A percentile compares a stretch with the other conserved stretches of the same genome.
phyloP scores from a whole-genome alignment of 2,113 vertebrate genomes.

The Lepidothrix coronata region DNA sequence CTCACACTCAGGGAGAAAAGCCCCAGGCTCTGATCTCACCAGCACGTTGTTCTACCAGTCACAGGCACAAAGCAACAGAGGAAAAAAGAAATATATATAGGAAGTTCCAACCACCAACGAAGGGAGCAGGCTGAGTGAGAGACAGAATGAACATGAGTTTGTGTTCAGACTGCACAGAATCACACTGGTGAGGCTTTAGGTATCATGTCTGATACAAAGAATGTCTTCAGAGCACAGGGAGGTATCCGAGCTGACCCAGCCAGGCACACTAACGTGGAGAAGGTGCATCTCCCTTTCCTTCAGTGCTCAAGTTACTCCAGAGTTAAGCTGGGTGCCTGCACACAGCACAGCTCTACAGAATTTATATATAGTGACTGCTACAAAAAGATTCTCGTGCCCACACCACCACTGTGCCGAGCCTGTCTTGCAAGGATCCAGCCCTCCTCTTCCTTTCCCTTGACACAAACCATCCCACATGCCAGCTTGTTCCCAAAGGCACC shows the following conservation, averaged over 20 bases:
- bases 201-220: not conserved
- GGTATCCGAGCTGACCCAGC: not conserved
- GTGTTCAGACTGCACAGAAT: not conserved
- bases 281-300: not conserved
- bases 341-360: not conserved
- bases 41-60: not conserved
- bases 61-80: not conserved
- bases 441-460: not conserved
- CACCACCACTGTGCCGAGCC: not conserved
- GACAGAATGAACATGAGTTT: not conserved
- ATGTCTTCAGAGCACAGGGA: rapidly evolving
- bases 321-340: not conserved
- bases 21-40: not conserved
- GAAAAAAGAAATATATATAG: not conserved
- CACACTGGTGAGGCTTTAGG: not conserved
- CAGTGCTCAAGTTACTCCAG: not conserved
- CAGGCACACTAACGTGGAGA: rapidly evolving
- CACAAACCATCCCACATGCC: not conserved
- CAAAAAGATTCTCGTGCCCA: not conserved
- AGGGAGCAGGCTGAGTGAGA: not conserved
- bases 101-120: not conserved
- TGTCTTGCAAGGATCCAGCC: not conserved
- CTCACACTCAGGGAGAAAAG: not conserved
- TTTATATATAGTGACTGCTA: not conserved
- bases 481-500: not conserved